Conservation (phyloP, 2,888 invertebrate species). For the Morpho achilles region DNA sequence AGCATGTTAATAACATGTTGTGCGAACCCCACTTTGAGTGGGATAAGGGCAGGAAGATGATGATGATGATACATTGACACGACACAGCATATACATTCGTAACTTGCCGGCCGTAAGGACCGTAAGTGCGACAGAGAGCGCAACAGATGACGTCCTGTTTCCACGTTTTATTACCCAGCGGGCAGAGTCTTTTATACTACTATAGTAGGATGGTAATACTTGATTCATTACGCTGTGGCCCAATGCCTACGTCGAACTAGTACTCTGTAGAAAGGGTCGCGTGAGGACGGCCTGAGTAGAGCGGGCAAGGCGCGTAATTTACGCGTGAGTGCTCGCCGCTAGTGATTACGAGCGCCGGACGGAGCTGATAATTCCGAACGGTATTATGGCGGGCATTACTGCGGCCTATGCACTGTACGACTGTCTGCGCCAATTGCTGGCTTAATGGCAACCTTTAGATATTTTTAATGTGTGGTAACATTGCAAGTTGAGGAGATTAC, state of each 20-base stretch:
- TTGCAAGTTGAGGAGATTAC: too few relatives aligned
- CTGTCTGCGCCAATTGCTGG: neutral
- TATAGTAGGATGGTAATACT: neutral
- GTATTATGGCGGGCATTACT: conserved; percentile 14
- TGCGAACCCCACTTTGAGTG: too few relatives aligned
- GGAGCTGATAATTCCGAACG: conserved; percentile 54
- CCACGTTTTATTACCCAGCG: too few relatives aligned
- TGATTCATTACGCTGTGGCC: conserved; percentile 17
- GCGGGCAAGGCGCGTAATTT: conserved; percentile 60
- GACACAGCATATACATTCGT: too few relatives aligned
- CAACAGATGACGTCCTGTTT: too few relatives aligned
- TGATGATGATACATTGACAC: too few relatives aligned
- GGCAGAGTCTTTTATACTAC: too few relatives aligned
- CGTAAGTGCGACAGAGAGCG: too few relatives aligned
- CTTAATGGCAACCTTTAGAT: too few relatives aligned
- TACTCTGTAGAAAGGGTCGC: conserved; percentile 16
- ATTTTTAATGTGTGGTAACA: neutral
- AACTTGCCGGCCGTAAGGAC: too few relatives aligned
- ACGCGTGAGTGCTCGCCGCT: conserved; percentile 74
- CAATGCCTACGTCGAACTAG: conserved; percentile 20
- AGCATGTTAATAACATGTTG: too few relatives aligned
- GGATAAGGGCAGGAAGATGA: too few relatives aligned
- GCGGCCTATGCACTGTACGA: conserved; percentile 10
- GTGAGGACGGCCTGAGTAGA: conserved; percentile 23
- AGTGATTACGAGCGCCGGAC: conserved; percentile 68